phyloP scores from a whole-genome alignment of 2,113 vertebrate genomes.

The Centropus unirufus region DNA sequence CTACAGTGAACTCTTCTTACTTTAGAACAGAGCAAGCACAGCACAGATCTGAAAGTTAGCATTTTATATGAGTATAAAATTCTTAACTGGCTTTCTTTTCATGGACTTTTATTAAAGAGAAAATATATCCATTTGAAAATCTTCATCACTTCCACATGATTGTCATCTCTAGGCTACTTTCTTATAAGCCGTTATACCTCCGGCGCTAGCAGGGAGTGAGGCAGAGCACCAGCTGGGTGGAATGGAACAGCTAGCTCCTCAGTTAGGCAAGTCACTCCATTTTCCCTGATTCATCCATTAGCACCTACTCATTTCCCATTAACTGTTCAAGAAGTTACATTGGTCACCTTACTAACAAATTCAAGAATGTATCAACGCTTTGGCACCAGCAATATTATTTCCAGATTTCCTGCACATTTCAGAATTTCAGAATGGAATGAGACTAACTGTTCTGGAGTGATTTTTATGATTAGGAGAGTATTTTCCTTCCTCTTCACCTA shows the following conservation, averaged over 20 bases:
- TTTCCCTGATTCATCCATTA: neutral
- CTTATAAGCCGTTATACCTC: neutral
- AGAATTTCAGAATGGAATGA: neutral
- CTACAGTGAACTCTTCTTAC: neutral
- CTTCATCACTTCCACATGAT: neutral
- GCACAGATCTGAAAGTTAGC: neutral
- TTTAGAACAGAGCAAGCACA: neutral
- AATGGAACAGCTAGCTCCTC: neutral
- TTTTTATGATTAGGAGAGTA: neutral
- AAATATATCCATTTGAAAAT: neutral
- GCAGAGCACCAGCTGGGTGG: neutral
- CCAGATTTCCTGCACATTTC: neutral
- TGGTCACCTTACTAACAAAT: neutral
- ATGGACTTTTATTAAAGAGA: neutral
- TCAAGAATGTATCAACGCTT: neutral
- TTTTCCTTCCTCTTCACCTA: neutral
- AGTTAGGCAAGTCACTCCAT: neutral
- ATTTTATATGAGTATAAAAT: neutral
- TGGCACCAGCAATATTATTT: neutral
- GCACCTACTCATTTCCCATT: neutral
- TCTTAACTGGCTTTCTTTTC: neutral
- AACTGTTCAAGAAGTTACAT: neutral
- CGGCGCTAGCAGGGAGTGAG: neutral
- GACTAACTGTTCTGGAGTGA: accelerated
- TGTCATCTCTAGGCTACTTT: neutral